Percentiles rank a stretch among this genome's conserved stretches.
These are phyloP conservation scores for Pantala flavescens DNA, from an alignment of 1,140 invertebrate species.

Conservation along the genomic window DNA sequence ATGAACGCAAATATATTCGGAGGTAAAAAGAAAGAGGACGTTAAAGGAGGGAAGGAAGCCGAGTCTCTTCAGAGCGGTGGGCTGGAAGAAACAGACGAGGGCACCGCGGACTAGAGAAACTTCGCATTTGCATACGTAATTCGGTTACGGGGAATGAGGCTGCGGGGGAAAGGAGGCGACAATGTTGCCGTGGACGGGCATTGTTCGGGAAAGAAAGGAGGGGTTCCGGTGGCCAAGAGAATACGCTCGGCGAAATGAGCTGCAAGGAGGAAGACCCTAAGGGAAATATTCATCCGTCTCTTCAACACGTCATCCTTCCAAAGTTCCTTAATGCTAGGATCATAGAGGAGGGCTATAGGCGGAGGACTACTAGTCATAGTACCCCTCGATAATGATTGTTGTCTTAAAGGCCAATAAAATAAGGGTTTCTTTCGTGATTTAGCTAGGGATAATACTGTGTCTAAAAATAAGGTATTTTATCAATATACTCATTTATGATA, in stretches of 20 bases:
- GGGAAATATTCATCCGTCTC: too few species aligned
- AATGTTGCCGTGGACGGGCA: neutral
- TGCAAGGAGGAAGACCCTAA: neutral
- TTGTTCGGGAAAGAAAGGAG: neutral
- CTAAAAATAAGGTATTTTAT: too few species aligned
- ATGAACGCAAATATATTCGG: neutral
- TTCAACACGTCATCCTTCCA: too few species aligned
- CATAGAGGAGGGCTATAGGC: too few species aligned
- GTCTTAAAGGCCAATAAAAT: too few species aligned
- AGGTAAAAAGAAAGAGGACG: neutral
- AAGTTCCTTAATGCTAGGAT: too few species aligned
- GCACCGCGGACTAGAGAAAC: too few species aligned
- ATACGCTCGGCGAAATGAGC: neutral
- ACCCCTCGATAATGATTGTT: too few species aligned
- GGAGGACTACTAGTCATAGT: too few species aligned
- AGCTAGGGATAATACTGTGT: too few species aligned
- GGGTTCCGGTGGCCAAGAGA: neutral
- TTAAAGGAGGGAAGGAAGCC: neutral
- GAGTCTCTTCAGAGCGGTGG: neutral
- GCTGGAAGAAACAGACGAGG: neutral
- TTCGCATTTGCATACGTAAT: conserved; percentile 18
- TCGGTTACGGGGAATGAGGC: neutral
- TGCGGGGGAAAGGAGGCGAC: neutral
- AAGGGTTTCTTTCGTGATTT: too few species aligned
- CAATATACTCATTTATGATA: too few species aligned